A percentile compares a stretch with the other conserved stretches of the same genome.
These are phyloP conservation scores for Sisor rabdophorus DNA, from an alignment of 2,113 vertebrate species.

Conservation along the genomic window DNA sequence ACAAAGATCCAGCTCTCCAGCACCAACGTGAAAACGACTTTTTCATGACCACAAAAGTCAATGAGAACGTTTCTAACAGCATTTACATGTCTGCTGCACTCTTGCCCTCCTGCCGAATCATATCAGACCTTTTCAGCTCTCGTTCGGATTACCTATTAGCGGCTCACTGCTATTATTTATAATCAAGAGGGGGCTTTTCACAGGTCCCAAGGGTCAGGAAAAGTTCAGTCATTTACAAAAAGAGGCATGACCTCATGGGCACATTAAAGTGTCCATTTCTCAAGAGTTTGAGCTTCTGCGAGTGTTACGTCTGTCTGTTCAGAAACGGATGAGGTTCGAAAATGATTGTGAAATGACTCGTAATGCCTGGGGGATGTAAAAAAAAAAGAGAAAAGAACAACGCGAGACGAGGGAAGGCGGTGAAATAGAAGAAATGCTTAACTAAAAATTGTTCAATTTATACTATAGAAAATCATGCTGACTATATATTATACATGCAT, in stretches of 20 bases:
- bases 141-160: slow-evolving; percentile 63
- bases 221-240: slow-evolving; percentile 59
- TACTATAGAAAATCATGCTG: background rate
- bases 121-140: slow-evolving; percentile 56
- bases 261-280: slow-evolving; percentile 51
- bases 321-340: slow-evolving; percentile 27
- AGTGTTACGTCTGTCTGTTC: slow-evolving; percentile 22
- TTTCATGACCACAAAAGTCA: slow-evolving; percentile 54
- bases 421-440: slow-evolving; percentile 4
- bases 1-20: slow-evolving; percentile 23
- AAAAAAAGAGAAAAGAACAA: slow-evolving; percentile 16
- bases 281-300: slow-evolving; percentile 37
- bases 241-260: slow-evolving; percentile 45
- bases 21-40: slow-evolving; percentile 46
- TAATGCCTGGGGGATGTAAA: slow-evolving; percentile 3
- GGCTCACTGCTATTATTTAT: slow-evolving; percentile 64
- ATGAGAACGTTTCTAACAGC: slow-evolving; percentile 49
- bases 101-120: slow-evolving; percentile 57
- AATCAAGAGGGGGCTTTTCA: slow-evolving; percentile 60
- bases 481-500: too few relatives aligned
- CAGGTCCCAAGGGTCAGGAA: slow-evolving; percentile 60
- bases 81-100: slow-evolving; percentile 61
- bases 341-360: slow-evolving; percentile 30
- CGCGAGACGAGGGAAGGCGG: background rate
- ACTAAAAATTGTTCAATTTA: background rate